Evolutionary conservation across 2,797 vertebrate genomes (phyloP).

Genomic region (Macropus fuliginosus): DNA sequence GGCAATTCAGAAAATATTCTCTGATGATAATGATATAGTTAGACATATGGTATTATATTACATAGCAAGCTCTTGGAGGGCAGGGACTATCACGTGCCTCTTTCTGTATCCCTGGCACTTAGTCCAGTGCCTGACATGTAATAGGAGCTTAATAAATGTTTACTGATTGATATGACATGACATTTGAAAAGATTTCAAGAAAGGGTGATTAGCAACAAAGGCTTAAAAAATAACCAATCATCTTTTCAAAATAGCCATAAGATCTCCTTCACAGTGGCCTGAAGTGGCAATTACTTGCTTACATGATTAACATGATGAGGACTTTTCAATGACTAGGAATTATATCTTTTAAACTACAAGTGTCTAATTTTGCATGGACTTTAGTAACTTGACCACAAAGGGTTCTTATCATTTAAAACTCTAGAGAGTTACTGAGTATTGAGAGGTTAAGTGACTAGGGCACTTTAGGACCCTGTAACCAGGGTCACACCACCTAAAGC

Average conservation of each 20-base stretch:
- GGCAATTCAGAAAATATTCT: conserved; percentile 17
- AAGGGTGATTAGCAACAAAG: not conserved
- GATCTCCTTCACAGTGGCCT: not conserved
- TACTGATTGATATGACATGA: not conserved
- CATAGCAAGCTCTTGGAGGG: not conserved
- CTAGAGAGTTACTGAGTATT: not conserved
- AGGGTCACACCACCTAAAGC: not conserved
- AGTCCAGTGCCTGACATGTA: not conserved
- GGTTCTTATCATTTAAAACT: not conserved
- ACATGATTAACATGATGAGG: not conserved
- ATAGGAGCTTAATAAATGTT: not conserved
- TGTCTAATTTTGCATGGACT: not conserved
- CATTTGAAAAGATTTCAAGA: not conserved
- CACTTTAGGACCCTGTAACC: not conserved
- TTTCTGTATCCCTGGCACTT: not conserved
- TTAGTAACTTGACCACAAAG: not conserved
- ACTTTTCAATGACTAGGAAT: not conserved
- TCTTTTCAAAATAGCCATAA: not conserved
- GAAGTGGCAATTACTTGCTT: not conserved
- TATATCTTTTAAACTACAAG: not conserved
- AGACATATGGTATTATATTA: not conserved
- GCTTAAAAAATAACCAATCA: not conserved
- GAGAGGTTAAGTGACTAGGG: not conserved
- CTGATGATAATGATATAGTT: not conserved
- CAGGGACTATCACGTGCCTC: not conserved